Evolutionary conservation across 2,113 vertebrate genomes (phyloP), one percentile per base, ranked within the genome.

Genomic region (Nesogale talazaci): DNA sequence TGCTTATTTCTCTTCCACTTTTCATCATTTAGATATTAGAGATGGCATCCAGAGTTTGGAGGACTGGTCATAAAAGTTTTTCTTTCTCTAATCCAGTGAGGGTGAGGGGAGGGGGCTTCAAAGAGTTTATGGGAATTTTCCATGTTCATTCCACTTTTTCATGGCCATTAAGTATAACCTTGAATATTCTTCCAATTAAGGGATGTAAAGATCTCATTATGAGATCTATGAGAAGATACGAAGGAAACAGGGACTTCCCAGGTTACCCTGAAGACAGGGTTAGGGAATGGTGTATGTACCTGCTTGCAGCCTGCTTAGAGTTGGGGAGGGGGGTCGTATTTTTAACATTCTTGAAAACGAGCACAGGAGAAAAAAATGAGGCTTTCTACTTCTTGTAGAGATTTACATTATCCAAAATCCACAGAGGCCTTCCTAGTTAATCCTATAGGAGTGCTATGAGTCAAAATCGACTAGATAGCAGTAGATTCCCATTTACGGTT

Each of bases 21-120:
- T 89, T 78, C 25, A 40, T 80, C 59, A 84, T 57, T 92, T 92
- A 72, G 70, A 57, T 76, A 80, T 19, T 69, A 84, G 83, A 91
- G n/a, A 80, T 59, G 27, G 40, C 59, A 80, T 31, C 46, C 59
- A 92, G 86, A 94, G 76, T 0, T n/a, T 46, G 7, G 65, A 61
- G 83, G 5, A 27, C 17, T 57, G 22, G n/a, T 59, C 46, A 59
- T 46, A 34, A 46, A 72, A 61, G 6, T 14, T 17, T 81, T 52
- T 88, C 57, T 16, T 80, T 63, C 38, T 67, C 4, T 74, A 63
- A 65, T 25, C 42, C 85, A 46, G 10, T n/a, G n/a, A n/a, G n/a
- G n/a, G n/a, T n/a, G n/a, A 10, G 42, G 42, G 42, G 5, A 46
- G 42, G 42, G 42, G 42, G 5, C 42, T 46, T 46, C 42, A 46